Evolutionary conservation across 1,140 invertebrate species (phyloP).

Genomic region (Drosophila kepulauana): DNA sequence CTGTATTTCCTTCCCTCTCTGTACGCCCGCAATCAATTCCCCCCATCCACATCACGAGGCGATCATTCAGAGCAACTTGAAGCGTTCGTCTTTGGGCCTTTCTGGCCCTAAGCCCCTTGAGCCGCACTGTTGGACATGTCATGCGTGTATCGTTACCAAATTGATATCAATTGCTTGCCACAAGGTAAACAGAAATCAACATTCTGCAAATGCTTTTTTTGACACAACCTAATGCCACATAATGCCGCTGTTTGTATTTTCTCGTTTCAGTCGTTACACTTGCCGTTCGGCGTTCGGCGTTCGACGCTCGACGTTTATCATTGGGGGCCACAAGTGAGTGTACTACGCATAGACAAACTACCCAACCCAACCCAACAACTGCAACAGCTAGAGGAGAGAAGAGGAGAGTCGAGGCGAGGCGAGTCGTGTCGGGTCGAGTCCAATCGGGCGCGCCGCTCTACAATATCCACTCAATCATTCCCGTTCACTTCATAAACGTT

Average conservation of each 20-base stretch:
- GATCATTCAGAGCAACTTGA: not conserved
- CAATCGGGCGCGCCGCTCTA: slow-evolving; percentile 53
- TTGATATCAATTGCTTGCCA: slow-evolving; percentile 39
- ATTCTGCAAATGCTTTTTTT: slow-evolving; percentile 74
- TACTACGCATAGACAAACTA: slow-evolving; percentile 38
- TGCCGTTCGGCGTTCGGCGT: not conserved
- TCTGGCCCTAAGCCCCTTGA: slow-evolving; percentile 31
- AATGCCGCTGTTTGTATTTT: slow-evolving; percentile 55
- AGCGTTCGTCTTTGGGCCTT: not conserved
- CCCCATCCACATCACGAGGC: not conserved
- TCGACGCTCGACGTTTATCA: slow-evolving; percentile 34
- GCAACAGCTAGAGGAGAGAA: not conserved
- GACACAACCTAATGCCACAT: slow-evolving; percentile 75
- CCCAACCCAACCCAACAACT: slow-evolving; percentile 2
- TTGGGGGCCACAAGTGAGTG: slow-evolving; percentile 6
- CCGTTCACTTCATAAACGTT: slow-evolving; percentile 69
- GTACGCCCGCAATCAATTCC: not conserved
- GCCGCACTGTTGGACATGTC: slow-evolving; percentile 59
- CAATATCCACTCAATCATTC: slow-evolving; percentile 79
- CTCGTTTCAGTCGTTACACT: slow-evolving; percentile 17
- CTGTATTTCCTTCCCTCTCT: not conserved
- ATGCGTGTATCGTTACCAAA: slow-evolving; percentile 29
- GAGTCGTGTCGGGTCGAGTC: not conserved
- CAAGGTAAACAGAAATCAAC: slow-evolving; percentile 32
- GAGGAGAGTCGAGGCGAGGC: too few relatives aligned